These are phyloP conservation scores for Trematomus bernacchii DNA, from an alignment of 2,797 vertebrate species.

Conservation along the genomic window DNA sequence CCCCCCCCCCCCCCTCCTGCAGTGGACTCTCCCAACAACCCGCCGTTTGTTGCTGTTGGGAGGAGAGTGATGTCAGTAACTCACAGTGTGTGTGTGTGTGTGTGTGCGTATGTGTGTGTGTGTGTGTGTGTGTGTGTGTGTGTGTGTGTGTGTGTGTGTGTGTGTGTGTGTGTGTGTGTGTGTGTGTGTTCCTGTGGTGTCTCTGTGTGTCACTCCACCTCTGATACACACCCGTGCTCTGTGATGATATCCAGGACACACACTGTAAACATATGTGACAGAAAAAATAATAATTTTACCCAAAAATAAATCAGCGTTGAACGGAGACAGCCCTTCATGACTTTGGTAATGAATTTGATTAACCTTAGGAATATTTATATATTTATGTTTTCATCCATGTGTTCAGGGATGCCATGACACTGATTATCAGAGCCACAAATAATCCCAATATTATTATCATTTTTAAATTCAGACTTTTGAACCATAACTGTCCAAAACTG, in stretches of 20 bases:
- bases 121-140: no score
- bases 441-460: no score
- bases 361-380: no score
- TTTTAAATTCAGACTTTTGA: no score
- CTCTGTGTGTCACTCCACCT: slow-evolving; percentile 24
- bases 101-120: no score
- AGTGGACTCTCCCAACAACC: slow-evolving; percentile 84
- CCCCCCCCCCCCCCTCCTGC: slow-evolving; percentile 49
- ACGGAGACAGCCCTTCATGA: not conserved
- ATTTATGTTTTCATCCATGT: no score
- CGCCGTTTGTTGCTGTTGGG: slow-evolving; percentile 78
- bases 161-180: no score
- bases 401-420: no score
- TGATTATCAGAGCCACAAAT: no score
- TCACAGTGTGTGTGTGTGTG: slow-evolving; percentile 54
- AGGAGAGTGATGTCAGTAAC: slow-evolving; percentile 83
- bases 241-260: slow-evolving; percentile 13
- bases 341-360: not conserved
- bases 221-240: not conserved
- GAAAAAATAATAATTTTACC: not conserved
- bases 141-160: no score
- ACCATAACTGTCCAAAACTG: no score
- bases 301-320: not conserved
- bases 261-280: slow-evolving; percentile 11
- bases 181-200: not conserved